These are phyloP conservation scores for Cerceris ruficornis DNA, from an alignment of 2,888 invertebrate species.

Conservation along the genomic window DNA sequence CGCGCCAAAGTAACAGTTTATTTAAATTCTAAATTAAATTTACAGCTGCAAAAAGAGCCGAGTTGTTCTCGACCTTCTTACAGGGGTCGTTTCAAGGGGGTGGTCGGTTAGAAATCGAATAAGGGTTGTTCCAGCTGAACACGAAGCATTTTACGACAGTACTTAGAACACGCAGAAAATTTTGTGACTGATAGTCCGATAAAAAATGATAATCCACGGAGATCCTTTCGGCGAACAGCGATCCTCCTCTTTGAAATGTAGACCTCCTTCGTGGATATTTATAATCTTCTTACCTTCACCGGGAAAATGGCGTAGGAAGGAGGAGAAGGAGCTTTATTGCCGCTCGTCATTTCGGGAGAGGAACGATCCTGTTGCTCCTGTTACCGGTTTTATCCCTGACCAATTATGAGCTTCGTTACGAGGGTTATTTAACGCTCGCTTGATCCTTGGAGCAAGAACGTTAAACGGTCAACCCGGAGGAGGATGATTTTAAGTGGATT, in stretches of 20 bases:
- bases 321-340: not conserved
- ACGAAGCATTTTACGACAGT: too few species aligned
- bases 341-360: conserved; percentile 2
- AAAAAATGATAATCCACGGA: too few species aligned
- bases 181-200: too few species aligned
- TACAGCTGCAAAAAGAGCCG: too few species aligned
- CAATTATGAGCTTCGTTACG: conserved; percentile 29
- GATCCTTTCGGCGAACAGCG: too few species aligned
- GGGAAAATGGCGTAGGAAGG: too few species aligned
- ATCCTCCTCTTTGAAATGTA: conserved; percentile 6
- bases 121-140: too few species aligned
- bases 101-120: too few species aligned
- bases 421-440: conserved; percentile 16
- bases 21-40: too few species aligned
- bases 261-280: not conserved
- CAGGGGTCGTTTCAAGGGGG: too few species aligned
- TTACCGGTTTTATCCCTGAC: conserved; percentile 7
- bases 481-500: conserved; percentile 10
- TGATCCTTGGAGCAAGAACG: not conserved
- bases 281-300: conserved; percentile 8
- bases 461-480: conserved; percentile 3
- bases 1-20: not conserved
- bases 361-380: conserved; percentile 6
- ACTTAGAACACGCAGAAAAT: too few species aligned
- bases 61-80: too few species aligned